Evolutionary conservation across 2,888 invertebrate species (phyloP), one percentile per base, ranked within the genome.

Genomic region (Eugnorisma glareosa): DNA sequence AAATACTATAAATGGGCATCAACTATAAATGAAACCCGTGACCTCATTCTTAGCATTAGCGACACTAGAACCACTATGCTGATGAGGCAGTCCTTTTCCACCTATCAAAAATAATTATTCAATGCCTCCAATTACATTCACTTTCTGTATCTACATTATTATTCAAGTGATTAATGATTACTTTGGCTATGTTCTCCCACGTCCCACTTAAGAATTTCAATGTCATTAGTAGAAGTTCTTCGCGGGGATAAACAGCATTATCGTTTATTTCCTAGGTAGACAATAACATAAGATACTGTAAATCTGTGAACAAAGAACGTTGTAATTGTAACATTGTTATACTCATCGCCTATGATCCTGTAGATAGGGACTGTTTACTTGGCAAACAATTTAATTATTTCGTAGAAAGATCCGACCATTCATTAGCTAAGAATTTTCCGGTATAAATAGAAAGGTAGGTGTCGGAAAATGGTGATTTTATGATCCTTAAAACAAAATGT

Each of bases 131-230:
- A 48, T 35, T 21, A 77, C 77, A 75, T 63, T 77, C 54, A 63
- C 67, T 77, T 51, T 74, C 59, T 40, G 28, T 21, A 35, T 40
- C 21, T 59, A 8, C n/a, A 67, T 59, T 73, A 59, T 63, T n/a
- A n/a, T 35, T 54, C n/a, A 11, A 18, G 51, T 72, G 57, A 69
- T 75, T 61, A 68, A 43, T 66, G 18, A 75, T 67, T 67, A 61
- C 66, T 81, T 67, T 48, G 35, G 57, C 11, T 37, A 24, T 21
- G 10, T 59, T 76, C 69, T 83, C 83, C 35, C 83, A 83, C 83
- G 83, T 83, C 35, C 78, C 54, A 78, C 74, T 61, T 84, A 63
- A 7, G 13, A 45, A 73, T 63, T 24, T 24, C 68, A 79, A 79
- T 73, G 72, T 68, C 15, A 66, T 59, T 15, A 35, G 11, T 66